Evolutionary conservation across 2,113 vertebrate species (phyloP), one percentile per base, ranked within the genome.

Genomic region (Chaetops frenatus): DNA sequence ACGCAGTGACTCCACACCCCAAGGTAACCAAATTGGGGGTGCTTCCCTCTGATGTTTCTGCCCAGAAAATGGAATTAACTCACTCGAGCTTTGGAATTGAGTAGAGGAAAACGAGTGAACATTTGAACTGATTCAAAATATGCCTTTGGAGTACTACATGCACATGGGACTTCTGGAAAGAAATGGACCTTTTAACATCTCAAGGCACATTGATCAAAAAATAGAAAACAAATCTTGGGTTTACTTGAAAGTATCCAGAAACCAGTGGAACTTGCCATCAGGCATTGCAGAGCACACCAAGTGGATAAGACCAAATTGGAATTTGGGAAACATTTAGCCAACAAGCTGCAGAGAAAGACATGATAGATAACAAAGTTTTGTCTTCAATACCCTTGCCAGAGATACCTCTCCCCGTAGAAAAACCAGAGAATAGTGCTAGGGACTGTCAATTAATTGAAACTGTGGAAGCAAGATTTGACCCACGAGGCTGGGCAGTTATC

Each of bases 21-120:
- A 1, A 54, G 38, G 38, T 29, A 29, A 54, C 45, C 3, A 0
- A 44, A 44, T 12, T 0, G 0, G 38, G 25, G 33, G 24, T 31
- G 28, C 14, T 42, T 5, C 15, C 5, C 31, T 44, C 60, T 44
- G 14, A 53, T 44, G 38, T 31, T 79, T 54, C 33, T 15, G 17
- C 38, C 15, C 25, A 29, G 61, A 65, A 53, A 29, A 31, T 16
- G 62, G 47, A 44, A 44, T 19, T 29, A 14, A 44, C 25, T 35
- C 48, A 29, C 15, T 54, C 1, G 1, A 65, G 38, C 19, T 65
- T 65, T 54, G 61, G 9, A 54, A 65, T 24, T 65, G 38, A 45
- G 38, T 54, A 53, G 12, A 79, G 38, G 19, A 65, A 64, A 53
- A 44, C 23, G 7, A 65, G 15, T 53, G 35, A 51, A n/a, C 23